These are phyloP conservation scores for Onychostruthus taczanowskii DNA, from an alignment of 2,113 vertebrate species.

Conservation along the genomic window DNA sequence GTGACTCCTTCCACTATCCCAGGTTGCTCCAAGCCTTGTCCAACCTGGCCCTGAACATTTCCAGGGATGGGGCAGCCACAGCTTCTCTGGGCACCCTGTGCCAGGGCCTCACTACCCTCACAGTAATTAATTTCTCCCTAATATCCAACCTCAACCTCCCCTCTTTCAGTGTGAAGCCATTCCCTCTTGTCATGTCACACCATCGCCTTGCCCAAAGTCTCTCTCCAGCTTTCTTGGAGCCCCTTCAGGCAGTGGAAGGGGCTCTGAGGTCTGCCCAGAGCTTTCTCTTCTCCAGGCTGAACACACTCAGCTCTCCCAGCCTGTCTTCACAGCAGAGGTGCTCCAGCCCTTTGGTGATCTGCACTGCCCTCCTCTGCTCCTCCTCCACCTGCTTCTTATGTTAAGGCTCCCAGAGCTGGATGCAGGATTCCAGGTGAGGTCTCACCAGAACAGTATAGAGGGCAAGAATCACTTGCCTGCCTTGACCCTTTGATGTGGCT, in stretches of 20 bases:
- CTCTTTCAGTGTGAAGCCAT: neutral
- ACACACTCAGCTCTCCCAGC: neutral
- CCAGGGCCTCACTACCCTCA: neutral
- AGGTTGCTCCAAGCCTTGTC: neutral
- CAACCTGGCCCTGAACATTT: too few species aligned
- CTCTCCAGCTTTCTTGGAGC: neutral
- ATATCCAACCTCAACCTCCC: neutral
- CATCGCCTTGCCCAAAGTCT: neutral
- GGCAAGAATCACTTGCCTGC: fast-evolving
- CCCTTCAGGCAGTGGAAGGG: neutral
- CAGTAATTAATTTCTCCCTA: neutral
- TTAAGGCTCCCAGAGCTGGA: neutral
- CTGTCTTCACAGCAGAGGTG: neutral
- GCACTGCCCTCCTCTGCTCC: neutral
- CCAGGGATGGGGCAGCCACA: neutral
- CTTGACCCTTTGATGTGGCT: fast-evolving
- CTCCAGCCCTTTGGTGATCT: neutral
- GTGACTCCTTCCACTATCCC: fast-evolving
- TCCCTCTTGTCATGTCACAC: neutral
- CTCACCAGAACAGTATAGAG: neutral
- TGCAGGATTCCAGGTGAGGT: neutral
- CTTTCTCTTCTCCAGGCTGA: neutral
- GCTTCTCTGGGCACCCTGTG: neutral
- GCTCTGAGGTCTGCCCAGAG: neutral
- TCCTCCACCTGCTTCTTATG: neutral